phyloP scores from a whole-genome alignment of 2,888 invertebrate species.

The Cosmopolites sordidus region DNA sequence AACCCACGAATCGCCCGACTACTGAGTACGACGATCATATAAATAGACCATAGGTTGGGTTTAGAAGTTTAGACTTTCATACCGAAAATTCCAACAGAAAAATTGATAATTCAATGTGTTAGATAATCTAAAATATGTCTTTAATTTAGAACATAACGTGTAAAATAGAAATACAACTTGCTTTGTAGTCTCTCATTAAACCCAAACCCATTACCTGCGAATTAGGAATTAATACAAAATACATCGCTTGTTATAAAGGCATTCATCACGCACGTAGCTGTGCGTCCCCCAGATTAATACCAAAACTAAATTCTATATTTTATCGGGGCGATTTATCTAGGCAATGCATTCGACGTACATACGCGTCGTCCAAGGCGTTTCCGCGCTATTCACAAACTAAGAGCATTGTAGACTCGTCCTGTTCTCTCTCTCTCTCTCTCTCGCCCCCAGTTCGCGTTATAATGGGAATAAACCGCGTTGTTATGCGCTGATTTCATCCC shows the following conservation, averaged over 20 bases:
- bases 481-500: constrained; percentile 50
- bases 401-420: constrained; percentile 20
- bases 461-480: constrained; percentile 50
- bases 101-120: neutral
- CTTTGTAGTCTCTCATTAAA: constrained; percentile 16
- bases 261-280: constrained; percentile 42
- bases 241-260: constrained; percentile 41
- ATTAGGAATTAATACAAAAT: constrained; percentile 35
- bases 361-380: constrained; percentile 10
- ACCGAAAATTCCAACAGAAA: too few relatives aligned
- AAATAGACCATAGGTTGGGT: too few relatives aligned
- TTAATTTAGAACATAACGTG: constrained; percentile 2
- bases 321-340: constrained; percentile 49
- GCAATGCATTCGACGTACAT: constrained; percentile 42
- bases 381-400: constrained; percentile 19
- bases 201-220: constrained; percentile 17
- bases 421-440: neutral
- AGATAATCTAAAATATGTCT: neutral
- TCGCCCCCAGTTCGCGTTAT: constrained; percentile 36
- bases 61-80: too few relatives aligned
- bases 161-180: neutral
- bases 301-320: constrained; percentile 47
- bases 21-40: too few relatives aligned
- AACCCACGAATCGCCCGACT: too few relatives aligned
- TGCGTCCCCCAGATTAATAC: constrained; percentile 45